Conservation (phyloP, 2,113 vertebrate species). For the Chlorodrepanis virens region DNA sequence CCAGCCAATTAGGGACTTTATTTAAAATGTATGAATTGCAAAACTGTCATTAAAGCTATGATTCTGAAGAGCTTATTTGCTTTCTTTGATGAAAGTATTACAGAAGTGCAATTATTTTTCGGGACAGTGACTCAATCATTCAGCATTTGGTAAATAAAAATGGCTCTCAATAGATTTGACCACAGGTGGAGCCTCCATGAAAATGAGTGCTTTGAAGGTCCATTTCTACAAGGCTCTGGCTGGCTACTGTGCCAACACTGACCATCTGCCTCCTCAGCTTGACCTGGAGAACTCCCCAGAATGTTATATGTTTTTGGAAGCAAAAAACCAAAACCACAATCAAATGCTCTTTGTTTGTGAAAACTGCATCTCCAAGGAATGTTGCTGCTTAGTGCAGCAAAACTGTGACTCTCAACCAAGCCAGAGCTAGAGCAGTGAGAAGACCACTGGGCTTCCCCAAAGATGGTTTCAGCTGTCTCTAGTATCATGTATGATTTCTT, state of each 20-base stretch:
- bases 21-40: conserved; percentile 40
- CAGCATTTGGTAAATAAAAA: conserved; percentile 40
- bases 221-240: background rate
- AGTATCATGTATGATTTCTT: background rate
- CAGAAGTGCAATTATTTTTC: background rate
- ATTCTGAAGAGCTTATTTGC: conserved; percentile 27
- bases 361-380: background rate
- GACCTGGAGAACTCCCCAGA: background rate
- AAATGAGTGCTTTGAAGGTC: background rate
- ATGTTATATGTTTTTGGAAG: background rate
- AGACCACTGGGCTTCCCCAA: background rate
- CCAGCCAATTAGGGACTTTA: conserved; percentile 27
- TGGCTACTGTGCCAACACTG: background rate
- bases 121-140: background rate
- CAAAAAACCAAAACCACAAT: background rate
- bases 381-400: background rate
- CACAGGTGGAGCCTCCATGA: background rate
- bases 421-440: background rate
- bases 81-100: background rate
- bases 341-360: background rate
- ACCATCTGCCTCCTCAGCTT: background rate
- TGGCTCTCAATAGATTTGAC: background rate
- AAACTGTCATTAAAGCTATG: background rate
- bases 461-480: background rate
- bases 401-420: background rate